Evolutionary conservation across 2,797 vertebrate species (phyloP).

Genomic region (Gallinago stenura): DNA sequence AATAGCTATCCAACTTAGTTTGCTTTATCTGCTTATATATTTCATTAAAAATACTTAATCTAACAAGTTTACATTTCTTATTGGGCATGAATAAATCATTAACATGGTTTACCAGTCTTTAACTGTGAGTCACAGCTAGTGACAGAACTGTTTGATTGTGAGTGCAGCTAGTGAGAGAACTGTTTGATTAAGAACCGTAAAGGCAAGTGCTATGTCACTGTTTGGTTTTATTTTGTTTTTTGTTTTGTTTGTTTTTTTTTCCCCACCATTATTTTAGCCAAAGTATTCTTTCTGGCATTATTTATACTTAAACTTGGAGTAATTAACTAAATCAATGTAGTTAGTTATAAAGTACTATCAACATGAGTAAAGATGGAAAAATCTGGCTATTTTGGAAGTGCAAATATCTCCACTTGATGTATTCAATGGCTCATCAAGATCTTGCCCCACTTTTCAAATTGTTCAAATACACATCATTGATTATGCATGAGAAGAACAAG

Average conservation of each 20-base stretch:
- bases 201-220: neutral
- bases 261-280: neutral
- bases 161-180: neutral
- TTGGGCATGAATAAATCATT: neutral
- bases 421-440: neutral
- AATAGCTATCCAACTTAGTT: neutral
- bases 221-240: no score
- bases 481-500: neutral
- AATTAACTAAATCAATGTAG: neutral
- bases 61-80: neutral
- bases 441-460: neutral
- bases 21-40: neutral
- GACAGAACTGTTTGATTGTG: neutral
- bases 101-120: neutral
- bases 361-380: neutral
- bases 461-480: neutral
- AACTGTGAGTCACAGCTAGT: neutral
- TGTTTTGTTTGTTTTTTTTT: no score
- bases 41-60: neutral
- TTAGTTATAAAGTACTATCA: neutral
- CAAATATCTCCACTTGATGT: neutral
- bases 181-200: neutral
- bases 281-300: neutral
- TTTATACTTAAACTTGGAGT: neutral
- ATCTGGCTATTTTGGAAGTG: neutral